phyloP scores from a whole-genome alignment of 1,140 invertebrate species.

The Cyclina sinensis region DNA sequence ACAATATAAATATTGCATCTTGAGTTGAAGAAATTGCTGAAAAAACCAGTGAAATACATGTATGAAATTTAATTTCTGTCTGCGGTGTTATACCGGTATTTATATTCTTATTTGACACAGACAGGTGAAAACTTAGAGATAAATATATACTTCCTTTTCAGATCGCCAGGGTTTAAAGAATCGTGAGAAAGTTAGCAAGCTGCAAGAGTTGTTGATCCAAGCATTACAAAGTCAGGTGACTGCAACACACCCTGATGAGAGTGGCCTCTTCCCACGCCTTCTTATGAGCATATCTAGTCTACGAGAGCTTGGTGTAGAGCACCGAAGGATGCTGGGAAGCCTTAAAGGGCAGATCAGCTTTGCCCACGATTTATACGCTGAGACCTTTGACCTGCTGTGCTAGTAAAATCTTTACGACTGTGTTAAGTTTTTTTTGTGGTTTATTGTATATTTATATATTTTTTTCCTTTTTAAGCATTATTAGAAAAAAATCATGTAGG shows the following conservation, averaged over 20 bases:
- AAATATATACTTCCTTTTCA: conserved; percentile 64
- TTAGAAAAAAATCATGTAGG: not conserved
- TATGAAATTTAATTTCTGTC: no score
- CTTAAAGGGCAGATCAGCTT: conserved; percentile 85
- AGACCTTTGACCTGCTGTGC: conserved; percentile 84
- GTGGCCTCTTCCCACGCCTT: conserved; percentile 84
- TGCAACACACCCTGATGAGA: conserved; percentile 79
- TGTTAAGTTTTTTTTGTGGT: not conserved
- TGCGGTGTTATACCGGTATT: no score
- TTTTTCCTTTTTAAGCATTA: not conserved
- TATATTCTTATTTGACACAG: no score
- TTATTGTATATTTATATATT: not conserved
- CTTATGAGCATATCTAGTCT: conserved; percentile 86
- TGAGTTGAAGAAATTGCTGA: no score
- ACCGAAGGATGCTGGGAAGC: conserved; percentile 82
- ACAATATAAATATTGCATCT: no score
- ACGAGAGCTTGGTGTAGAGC: conserved; percentile 85
- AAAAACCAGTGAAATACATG: no score
- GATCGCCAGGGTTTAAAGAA: conserved; percentile 85
- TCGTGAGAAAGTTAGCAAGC: conserved; percentile 83
- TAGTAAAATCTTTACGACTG: conserved; percentile 13
- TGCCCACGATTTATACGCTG: conserved; percentile 83
- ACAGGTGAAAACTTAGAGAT: no score
- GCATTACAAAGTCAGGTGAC: conserved; percentile 83
- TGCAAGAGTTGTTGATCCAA: conserved; percentile 85